Evolutionary conservation across 2,797 vertebrate genomes (phyloP).

Genomic region (Remorina albescens): DNA sequence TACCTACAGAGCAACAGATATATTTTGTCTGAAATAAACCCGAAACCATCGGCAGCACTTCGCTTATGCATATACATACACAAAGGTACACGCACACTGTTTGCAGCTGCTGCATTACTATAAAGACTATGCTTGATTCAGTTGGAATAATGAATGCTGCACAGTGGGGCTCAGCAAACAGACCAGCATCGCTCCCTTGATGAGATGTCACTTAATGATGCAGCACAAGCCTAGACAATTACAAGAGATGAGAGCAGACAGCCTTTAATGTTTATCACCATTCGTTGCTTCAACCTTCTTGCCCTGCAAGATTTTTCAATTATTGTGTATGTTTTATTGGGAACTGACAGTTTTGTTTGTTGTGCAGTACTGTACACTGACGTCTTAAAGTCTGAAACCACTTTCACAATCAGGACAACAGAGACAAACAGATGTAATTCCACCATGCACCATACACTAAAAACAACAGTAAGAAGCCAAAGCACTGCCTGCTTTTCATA

Average conservation of each 20-base stretch:
- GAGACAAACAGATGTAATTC: neutral
- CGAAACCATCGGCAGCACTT: neutral
- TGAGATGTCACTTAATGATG: conserved; percentile 18
- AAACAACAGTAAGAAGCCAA: neutral
- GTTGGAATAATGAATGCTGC: conserved; percentile 8
- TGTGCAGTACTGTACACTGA: no score
- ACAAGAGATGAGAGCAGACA: conserved; percentile 1
- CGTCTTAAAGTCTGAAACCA: neutral
- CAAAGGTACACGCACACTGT: neutral
- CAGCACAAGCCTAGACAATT: neutral
- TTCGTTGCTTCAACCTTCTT: conserved; percentile 7
- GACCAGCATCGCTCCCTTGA: neutral
- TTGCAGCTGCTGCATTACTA: neutral
- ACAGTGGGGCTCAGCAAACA: neutral
- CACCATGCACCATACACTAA: neutral
- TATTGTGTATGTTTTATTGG: neutral
- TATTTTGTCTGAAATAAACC: neutral
- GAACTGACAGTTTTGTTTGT: no score
- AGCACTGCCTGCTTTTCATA: conserved; percentile 3
- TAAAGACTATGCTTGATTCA: neutral
- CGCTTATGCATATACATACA: neutral
- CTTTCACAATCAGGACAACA: neutral
- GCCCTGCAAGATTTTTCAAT: conserved; percentile 7
- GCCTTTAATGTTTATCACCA: neutral
- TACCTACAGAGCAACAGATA: conserved; percentile 21